Base-by-base conservation (phyloP, 2,113 vertebrate species). In the Taxidea taxus region DNA sequence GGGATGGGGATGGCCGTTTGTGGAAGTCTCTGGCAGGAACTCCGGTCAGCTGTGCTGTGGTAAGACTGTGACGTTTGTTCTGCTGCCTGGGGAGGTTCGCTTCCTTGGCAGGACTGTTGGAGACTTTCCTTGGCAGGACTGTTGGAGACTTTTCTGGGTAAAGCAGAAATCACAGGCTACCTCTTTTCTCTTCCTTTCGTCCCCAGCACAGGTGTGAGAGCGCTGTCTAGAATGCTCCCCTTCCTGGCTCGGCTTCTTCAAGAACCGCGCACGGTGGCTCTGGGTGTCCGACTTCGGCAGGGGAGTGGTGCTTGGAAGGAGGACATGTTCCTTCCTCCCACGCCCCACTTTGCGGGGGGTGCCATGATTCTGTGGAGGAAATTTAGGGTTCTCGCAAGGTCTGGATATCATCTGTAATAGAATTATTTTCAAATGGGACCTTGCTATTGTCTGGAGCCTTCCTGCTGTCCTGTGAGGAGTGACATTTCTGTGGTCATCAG, bases 401-500 rank as follows among this genome's bases (percentile, higher is more conserved):
- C 77, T 39, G 5, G 21, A 20, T 2, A 16, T 18, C 23, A 51
- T 51, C 51, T 90, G 82, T 58, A 18, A 44, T n/a, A 4, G 15
- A 83, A 44, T 18, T n/a, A 58, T 75, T 91, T 90, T 31, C 23
- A 86, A 78, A 21, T 4, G 25, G 64, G 81, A n/a, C 37, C 44
- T 95, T 14, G 58, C 74, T n/a, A 58, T 74, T 66, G 91, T 74
- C 78, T n/a, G 25, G 75, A 84, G 77, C 37, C 70, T 60, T 86
- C 84, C 72, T n/a, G 39, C 77, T 93, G 82, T 93, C 87, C 68
- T 5, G 47, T 56, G 27, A 39, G 31, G 18, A 70, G 56, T 95
- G 96, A 83, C 47, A 15, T 85, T 89, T 95, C 78, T 78, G 47
- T 96, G 92, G 94, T 93, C 78, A 66, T 60, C 83, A 49, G 78